A percentile compares a stretch with the other conserved stretches of the same genome.
Conservation (phyloP, 2,888 invertebrate genomes). For the Prosapia bicincta region DNA sequence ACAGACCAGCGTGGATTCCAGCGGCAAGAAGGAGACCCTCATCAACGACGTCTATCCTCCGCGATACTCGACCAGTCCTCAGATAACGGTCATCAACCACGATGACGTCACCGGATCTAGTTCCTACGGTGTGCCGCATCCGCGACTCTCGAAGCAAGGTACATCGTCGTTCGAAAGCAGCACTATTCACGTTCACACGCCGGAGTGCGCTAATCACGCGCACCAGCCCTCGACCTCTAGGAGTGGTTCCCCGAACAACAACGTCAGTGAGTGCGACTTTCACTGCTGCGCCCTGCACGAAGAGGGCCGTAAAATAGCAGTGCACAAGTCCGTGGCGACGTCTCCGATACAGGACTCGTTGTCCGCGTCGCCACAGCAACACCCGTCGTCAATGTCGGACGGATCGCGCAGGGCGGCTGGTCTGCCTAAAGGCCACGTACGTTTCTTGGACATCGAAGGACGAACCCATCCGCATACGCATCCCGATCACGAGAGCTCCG, state of each 20-base stretch:
- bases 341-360: conserved; percentile 78
- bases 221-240: conserved; percentile 52
- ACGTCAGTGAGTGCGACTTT: conserved; percentile 80
- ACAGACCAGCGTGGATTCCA: conserved; percentile 65
- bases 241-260: conserved; percentile 56
- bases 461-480: conserved; percentile 37
- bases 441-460: conserved; percentile 77
- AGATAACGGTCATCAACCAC: conserved; percentile 93
- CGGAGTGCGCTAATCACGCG: conserved; percentile 69
- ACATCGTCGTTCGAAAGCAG: conserved; percentile 64
- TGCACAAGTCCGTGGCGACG: conserved; percentile 88
- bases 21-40: conserved; percentile 55
- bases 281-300: conserved; percentile 94
- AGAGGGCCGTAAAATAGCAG: conserved; percentile 86
- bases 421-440: conserved; percentile 52
- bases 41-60: conserved; percentile 56
- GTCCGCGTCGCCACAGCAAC: conserved; percentile 42
- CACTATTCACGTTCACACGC: conserved; percentile 76
- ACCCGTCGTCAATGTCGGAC: conserved; percentile 44
- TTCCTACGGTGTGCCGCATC: conserved; percentile 17
- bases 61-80: conserved; percentile 62
- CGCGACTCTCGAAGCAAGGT: conserved; percentile 52
- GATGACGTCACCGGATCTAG: conserved; percentile 57
- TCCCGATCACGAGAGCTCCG: conserved; percentile 61
- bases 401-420: conserved; percentile 41